Conservation (phyloP, 2,888 invertebrate genomes). For the Drosophila phalerata region DNA sequence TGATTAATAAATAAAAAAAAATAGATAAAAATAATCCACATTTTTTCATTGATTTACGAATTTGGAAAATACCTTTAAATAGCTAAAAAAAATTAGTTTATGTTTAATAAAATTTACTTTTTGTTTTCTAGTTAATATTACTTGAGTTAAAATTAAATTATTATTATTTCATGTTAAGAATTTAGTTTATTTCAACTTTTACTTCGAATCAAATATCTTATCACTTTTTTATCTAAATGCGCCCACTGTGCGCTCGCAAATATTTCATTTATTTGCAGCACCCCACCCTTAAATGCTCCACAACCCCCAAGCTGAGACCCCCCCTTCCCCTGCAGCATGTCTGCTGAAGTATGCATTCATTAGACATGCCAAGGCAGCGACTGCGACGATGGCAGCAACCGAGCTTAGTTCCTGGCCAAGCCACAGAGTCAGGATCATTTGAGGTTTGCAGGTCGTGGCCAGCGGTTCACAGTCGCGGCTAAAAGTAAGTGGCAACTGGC, state of each 20-base stretch:
- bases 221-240: neutral
- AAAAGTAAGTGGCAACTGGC: constrained; percentile 42
- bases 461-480: constrained; percentile 74
- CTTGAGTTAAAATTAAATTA: neutral
- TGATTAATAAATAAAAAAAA: neutral
- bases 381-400: constrained; percentile 50
- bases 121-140: neutral
- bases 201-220: too few species aligned
- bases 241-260: constrained; percentile 68
- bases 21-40: neutral
- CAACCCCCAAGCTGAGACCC: constrained; percentile 12
- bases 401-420: constrained; percentile 82
- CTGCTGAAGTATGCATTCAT: constrained; percentile 71
- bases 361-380: constrained; percentile 65
- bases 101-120: too few species aligned
- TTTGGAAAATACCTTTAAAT: neutral
- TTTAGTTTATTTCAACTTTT: neutral
- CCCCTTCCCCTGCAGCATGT: constrained; percentile 4
- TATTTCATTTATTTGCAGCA: constrained; percentile 82
- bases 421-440: constrained; percentile 83
- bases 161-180: neutral
- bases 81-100: neutral
- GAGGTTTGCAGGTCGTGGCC: constrained; percentile 73
- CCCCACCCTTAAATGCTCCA: constrained; percentile 40
- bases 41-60: neutral